Conservation (phyloP, 2,888 invertebrate species). For the Camponotus fellah region DNA sequence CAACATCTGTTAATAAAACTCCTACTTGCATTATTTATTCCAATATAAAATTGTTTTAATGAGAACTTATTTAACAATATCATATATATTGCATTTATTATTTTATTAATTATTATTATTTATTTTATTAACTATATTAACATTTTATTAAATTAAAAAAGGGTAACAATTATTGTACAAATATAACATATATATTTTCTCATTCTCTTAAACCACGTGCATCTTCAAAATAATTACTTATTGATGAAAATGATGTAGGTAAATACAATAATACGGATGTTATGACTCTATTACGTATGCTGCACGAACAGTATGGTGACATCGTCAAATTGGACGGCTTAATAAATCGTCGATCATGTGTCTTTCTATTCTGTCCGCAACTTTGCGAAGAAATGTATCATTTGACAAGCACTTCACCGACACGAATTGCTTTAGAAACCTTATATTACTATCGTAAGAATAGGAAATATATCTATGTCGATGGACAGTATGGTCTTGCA, state of each 20-base stretch:
- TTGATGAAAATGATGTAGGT: constrained; percentile 64
- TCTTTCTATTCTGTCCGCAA: constrained; percentile 77
- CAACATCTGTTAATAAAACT: too few relatives aligned
- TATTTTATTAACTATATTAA: too few relatives aligned
- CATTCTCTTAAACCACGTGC: neutral
- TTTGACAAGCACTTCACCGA: constrained; percentile 86
- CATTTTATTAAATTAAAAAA: too few relatives aligned
- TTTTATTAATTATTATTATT: neutral
- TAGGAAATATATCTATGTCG: constrained; percentile 84
- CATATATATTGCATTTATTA: too few relatives aligned
- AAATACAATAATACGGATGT: constrained; percentile 71
- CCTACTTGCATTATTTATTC: neutral
- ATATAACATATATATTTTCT: neutral
- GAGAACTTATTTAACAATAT: too few relatives aligned
- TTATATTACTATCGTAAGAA: constrained; percentile 84
- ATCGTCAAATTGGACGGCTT: constrained; percentile 85
- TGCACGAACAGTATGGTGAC: constrained; percentile 84
- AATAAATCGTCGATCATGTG: constrained; percentile 69
- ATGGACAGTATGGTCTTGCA: constrained; percentile 72
- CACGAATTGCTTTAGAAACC: constrained; percentile 83
- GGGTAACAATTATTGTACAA: neutral
- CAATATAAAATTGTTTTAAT: too few relatives aligned
- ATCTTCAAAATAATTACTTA: neutral
- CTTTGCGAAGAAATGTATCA: constrained; percentile 83
- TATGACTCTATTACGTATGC: constrained; percentile 67